Base-by-base conservation (phyloP, 2,888 invertebrate species). In the Rhopalosiphum nymphaeae region DNA sequence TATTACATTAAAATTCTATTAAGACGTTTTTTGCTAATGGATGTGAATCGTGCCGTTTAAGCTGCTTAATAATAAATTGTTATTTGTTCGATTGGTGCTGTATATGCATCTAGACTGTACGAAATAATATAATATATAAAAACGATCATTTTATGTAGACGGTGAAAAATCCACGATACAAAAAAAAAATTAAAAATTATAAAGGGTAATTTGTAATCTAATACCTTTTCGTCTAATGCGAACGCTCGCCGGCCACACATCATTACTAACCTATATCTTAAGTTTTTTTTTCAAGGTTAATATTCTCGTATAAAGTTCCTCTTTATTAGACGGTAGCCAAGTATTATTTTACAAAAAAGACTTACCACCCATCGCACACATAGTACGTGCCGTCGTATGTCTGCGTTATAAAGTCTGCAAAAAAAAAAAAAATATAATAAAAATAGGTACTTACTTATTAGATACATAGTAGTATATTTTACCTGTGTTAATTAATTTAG, bases 181-280 rank as follows among this genome's bases (percentile, higher is more conserved):
- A 56, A 89, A 89, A 53, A 53, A 42, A 88, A 87, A 87, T 84
- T n/a, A 44, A 49, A 89, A 56, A 44, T 67, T 10, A 56, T 44
- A 89, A 56, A 56, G 84, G 44, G 93, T 93, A 87, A 87, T 88
- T 88, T 88, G 92, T 88, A 93, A 93, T 93, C 42, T 16, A 56
- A 93, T 93, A 88, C 78, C 46, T 92, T 89, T 87, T 57, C 89
- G 93, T 89, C 93, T 92, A 86, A 87, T 92, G 42, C 86, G 61
- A 92, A 92, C 86, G n/a, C 26, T 53, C 21, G n/a, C 67, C 89
- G 93, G 88, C 93, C 93, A 93, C 89, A 84, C 93, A 93, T 93
- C 89, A 89, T 89, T 93, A 93, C 84, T 93, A 93, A 93, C 93
- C 93, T 93, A 93, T 89, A 89, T 93, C 53, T 89, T 46, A 42